A percentile compares a stretch with the other conserved stretches of the same genome.
Evolutionary conservation across 2,797 vertebrate genomes (phyloP).

Genomic region (Cirrhinus molitorella): DNA sequence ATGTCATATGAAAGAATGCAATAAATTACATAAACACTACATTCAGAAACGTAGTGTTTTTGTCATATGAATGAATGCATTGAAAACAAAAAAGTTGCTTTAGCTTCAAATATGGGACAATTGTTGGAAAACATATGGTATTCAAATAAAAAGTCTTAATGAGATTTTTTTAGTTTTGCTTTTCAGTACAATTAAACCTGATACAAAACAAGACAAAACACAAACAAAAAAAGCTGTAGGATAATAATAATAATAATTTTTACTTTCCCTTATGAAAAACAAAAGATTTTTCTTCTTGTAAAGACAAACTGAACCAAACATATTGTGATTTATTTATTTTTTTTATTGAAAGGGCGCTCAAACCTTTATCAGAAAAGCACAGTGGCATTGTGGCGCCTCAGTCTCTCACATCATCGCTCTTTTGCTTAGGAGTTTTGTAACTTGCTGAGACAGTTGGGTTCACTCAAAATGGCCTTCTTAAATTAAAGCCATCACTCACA

Average conservation of each 20-base stretch:
- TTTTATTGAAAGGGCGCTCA: neutral
- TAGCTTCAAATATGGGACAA: neutral
- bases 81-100: neutral
- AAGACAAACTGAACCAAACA: neutral
- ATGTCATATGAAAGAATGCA: too few relatives aligned
- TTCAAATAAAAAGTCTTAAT: neutral
- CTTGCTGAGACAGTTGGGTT: slow-evolving; percentile 13
- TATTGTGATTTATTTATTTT: neutral
- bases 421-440: slow-evolving; percentile 21
- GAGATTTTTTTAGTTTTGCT: neutral
- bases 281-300: neutral
- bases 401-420: neutral
- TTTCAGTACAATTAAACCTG: neutral
- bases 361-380: neutral
- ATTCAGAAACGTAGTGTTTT: too few relatives aligned
- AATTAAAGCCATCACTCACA: slow-evolving; percentile 53
- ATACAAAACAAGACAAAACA: neutral
- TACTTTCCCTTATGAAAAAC: neutral
- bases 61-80: too few relatives aligned
- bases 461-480: slow-evolving; percentile 30
- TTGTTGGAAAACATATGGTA: neutral
- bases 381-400: neutral
- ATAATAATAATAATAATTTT: neutral
- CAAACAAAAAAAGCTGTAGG: neutral
- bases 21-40: too few relatives aligned